A percentile compares a stretch with the other conserved stretches of the same genome.
These are phyloP conservation scores for Apus apus DNA, from an alignment of 2,113 vertebrate genomes.

Conservation along the genomic window DNA sequence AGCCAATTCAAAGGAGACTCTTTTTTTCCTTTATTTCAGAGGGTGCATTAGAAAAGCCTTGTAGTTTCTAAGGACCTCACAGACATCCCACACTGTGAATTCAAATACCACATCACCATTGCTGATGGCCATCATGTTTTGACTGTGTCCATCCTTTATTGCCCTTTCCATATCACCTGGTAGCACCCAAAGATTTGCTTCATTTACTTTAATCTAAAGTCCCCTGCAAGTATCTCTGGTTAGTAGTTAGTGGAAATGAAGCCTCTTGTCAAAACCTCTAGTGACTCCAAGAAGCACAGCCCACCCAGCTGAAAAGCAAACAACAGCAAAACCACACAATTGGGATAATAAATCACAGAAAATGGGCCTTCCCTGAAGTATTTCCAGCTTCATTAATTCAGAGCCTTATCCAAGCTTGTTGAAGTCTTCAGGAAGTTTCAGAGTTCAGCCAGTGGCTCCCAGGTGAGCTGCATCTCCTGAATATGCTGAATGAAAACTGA, in stretches of 20 bases:
- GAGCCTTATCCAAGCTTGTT: background rate
- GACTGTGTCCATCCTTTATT: conserved; percentile 4
- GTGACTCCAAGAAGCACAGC: background rate
- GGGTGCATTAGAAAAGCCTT: background rate
- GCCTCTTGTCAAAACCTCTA: conserved; percentile 36
- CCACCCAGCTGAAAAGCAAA: conserved; percentile 37
- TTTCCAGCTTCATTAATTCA: conserved; percentile 48
- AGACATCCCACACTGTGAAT: background rate
- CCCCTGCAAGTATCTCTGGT: conserved; percentile 13
- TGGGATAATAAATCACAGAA: conserved; percentile 52
- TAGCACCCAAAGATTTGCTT: conserved; percentile 26
- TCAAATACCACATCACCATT: background rate
- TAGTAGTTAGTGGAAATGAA: conserved; percentile 42
- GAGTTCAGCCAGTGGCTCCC: background rate
- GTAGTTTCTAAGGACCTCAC: background rate
- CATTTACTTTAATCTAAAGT: conserved; percentile 55
- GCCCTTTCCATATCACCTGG: background rate
- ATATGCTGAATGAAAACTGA: background rate
- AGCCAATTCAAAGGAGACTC: background rate
- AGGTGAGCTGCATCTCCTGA: background rate
- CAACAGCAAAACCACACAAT: background rate
- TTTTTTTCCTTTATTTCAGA: background rate
- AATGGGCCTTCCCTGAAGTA: conserved; percentile 37
- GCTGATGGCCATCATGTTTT: background rate
- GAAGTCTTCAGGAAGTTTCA: background rate